Percentiles rank a stretch among this genome's conserved stretches.
Evolutionary conservation across 1,140 invertebrate genomes (phyloP).

Genomic region (Cotesia typhae): DNA sequence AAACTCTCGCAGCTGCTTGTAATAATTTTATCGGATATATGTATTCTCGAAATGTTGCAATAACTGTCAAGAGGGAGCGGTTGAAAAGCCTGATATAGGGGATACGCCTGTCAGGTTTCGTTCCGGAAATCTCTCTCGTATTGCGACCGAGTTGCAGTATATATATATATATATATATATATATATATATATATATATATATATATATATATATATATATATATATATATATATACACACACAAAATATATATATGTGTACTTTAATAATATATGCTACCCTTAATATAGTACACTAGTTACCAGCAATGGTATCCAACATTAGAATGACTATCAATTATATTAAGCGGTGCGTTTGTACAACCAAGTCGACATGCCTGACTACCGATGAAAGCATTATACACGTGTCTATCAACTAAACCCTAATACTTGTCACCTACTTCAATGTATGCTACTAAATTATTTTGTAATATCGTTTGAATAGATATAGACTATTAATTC

Average conservation of each 20-base stretch:
- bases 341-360: constrained; percentile 9
- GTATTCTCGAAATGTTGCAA: constrained; percentile 50
- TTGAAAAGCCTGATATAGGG: constrained; percentile 53
- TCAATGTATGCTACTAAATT: background rate
- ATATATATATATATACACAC: background rate
- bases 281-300: background rate
- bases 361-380: constrained; percentile 22
- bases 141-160: background rate
- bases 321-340: constrained; percentile 35
- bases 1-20: constrained; percentile 53
- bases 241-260: too few relatives aligned
- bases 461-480: background rate
- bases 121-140: constrained; percentile 47
- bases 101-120: constrained; percentile 47
- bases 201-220: background rate
- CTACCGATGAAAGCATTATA: constrained; percentile 36
- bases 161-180: background rate
- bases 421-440: constrained; percentile 6
- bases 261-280: too few relatives aligned
- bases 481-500: too few relatives aligned
- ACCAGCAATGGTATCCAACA: background rate
- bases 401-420: background rate
- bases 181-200: background rate
- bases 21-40: constrained; percentile 58
- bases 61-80: constrained; percentile 54